phyloP scores from a whole-genome alignment of 2,113 vertebrate genomes.

The Gymnorhina tibicen region DNA sequence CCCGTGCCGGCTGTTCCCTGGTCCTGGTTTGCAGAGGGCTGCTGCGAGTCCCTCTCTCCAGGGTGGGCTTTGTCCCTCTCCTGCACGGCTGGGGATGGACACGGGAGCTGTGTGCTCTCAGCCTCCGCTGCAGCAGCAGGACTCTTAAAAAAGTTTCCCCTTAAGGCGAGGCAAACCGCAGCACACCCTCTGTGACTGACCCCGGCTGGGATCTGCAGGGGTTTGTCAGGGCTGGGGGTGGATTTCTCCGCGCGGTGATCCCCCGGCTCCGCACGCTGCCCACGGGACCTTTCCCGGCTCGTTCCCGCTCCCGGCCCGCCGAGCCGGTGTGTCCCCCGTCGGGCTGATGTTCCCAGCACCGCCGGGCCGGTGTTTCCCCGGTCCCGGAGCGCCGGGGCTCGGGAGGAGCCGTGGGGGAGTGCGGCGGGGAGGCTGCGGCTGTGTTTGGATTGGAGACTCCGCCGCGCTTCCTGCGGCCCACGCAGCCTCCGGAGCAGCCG shows the following conservation, averaged over 20 bases:
- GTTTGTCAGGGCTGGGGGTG: fast-evolving
- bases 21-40: background rate
- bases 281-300: fast-evolving
- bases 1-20: fast-evolving
- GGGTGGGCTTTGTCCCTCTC: background rate
- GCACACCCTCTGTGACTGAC: fast-evolving
- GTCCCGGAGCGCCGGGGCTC: fast-evolving
- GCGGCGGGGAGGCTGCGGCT: background rate
- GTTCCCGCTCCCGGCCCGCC: fast-evolving
- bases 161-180: fast-evolving
- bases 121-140: background rate
- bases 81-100: background rate
- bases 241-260: fast-evolving
- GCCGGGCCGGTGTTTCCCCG: fast-evolving
- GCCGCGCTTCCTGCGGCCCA: constrained; percentile 20
- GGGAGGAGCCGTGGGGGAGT: background rate
- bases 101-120: fast-evolving
- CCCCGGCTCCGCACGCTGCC: fast-evolving
- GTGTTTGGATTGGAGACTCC: background rate
- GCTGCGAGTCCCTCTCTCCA: fast-evolving
- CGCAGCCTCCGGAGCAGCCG: background rate
- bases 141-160: fast-evolving
- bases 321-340: too few species aligned
- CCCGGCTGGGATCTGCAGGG: fast-evolving
- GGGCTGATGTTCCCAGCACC: too few species aligned